Base-by-base conservation (phyloP, 37 sponge, comb jelly and placozoan genomes). In the Corticium candelabrum region DNA sequence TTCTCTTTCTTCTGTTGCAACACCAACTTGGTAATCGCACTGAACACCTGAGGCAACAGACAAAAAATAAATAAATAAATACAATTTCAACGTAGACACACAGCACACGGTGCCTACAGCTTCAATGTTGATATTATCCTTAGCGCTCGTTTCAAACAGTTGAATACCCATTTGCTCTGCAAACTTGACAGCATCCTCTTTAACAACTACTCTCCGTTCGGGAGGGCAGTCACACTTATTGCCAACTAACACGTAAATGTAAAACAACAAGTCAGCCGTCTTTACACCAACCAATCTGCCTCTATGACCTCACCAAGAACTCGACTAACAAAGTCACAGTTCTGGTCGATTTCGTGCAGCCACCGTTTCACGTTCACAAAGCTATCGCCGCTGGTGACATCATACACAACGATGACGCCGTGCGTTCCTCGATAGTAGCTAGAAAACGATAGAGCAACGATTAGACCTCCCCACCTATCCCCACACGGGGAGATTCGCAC, bases 381-480 rank as follows among this genome's bases (percentile, higher is more conserved):
- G 35, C 87, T 93, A 38, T 97, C 99, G 39, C 87, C 86, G 86
- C 77, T 91, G 1, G 99, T 94, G 56, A 97, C 99, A 74, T 94
- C 99, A 76, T 97, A 97, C 21, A 97, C 99, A 4, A 97, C 95
- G 35, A 97, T 97, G 1, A 97, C 99, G 37, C 99, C 99, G 40
- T 97, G 99, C 29, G 99, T 97, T 1, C 99, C 99, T 62, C 99
- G 88, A 69, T 97, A 97, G 88, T 97, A 97, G 69, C 92, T 97
- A 70, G 4, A 70, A 29, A 70, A 7, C 4, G 5, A 29, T 29
- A 70, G 5, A 5, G 29, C 73, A 70, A 11, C 11, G 56, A 43
- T 21, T 43, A 43, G 11, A 11, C 56, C 5, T 11, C 5, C 56
- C 5, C 56, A 43, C 56, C 5, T 11, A 43, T 11, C 5, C 56